Percentiles rank a stretch among this genome's conserved stretches.
These are phyloP conservation scores for Drosophila yakuba DNA, from an alignment of 1,140 invertebrate species.

Conservation along the genomic window DNA sequence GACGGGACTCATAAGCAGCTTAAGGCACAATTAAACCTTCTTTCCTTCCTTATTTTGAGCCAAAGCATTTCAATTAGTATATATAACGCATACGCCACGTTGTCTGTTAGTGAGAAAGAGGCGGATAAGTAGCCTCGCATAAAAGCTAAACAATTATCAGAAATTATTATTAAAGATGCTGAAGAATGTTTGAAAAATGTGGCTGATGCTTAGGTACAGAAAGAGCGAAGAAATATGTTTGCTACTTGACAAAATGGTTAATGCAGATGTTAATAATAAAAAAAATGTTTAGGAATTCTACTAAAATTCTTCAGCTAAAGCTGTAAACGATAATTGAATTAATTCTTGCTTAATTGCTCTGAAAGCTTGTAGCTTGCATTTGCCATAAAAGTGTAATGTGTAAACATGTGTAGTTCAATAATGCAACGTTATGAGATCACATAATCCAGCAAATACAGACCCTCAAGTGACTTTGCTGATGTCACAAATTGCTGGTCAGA, in stretches of 20 bases:
- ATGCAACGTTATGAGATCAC: no score
- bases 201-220: not conserved
- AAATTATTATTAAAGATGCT: not conserved
- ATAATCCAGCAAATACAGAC: not conserved
- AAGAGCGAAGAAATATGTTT: not conserved
- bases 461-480: not conserved
- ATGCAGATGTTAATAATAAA: not conserved
- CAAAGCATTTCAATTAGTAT: conserved; percentile 57
- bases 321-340: not conserved
- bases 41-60: not conserved
- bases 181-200: not conserved
- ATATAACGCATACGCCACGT: conserved; percentile 52
- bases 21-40: conserved; percentile 49
- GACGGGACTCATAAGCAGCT: conserved; percentile 41
- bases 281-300: not conserved
- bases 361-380: no score
- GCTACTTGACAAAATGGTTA: not conserved
- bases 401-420: no score
- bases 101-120: conserved; percentile 3
- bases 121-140: conserved; percentile 5
- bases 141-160: conserved; percentile 5
- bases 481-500: conserved; percentile 7
- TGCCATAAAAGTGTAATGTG: no score
- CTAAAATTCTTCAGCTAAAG: not conserved
- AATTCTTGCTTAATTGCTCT: not conserved